Evolutionary conservation across 2,113 vertebrate species (phyloP), one percentile per base, ranked within the genome.

Genomic region (Menura novaehollandiae): DNA sequence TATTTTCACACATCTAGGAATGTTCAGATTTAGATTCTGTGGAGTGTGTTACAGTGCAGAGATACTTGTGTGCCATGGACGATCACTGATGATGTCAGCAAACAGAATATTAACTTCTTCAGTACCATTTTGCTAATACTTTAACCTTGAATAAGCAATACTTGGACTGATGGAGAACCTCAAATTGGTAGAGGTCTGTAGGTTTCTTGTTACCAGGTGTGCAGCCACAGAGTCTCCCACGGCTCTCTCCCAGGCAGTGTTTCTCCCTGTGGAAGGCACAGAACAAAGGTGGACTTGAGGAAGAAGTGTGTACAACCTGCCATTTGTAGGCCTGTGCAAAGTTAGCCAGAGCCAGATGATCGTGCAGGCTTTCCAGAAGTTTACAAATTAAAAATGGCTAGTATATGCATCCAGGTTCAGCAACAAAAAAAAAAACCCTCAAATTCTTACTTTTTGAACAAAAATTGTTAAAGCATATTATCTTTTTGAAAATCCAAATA

Each of bases 381-480:
- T 90, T 67, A 13, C 3, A 53, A 52, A 67, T 56, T 10, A 41
- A 74, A 78, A 78, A 73, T 26, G 3, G 16, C 8, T 28, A 43
- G 7, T 35, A 27, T 39, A 26, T 41, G 4, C 21, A 60, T 44
- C 60, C 24, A 60, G 7, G 13, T 37, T 80, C 55, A 88, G 32
- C 0, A 3, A 23, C 12, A 88, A 56, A 27, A 47, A 10, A 52
- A 52, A 41, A 58, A 1, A 0, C 1, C 3, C 15, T 52, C 13
- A 15, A 17, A 30, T 37, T 64, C 69, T 82, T 66, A 20, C 7
- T 47, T 73, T 83, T 56, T 58, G 7, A 69, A 59, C 35, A 33
- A 59, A 5, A 43, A 41, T 47, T 67, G 60, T 46, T 6, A 68
- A 86, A 94, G 3, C 1, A 27, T 73, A 85, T 84, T 5, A 1